phyloP scores from a whole-genome alignment of 2,113 vertebrate genomes.

The Planiliza haematocheilus region DNA sequence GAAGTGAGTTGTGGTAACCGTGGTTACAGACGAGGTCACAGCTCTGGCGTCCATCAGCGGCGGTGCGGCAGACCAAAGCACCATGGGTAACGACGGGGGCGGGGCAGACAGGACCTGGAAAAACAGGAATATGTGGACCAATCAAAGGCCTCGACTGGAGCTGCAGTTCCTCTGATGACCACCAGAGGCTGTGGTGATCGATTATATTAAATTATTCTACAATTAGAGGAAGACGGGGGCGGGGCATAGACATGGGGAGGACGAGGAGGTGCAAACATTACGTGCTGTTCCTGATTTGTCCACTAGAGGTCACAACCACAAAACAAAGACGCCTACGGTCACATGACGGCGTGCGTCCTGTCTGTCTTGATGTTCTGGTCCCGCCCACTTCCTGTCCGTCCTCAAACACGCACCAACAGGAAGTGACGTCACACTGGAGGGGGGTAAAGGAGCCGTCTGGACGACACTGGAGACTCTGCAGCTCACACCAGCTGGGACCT shows the following conservation, averaged over 20 bases:
- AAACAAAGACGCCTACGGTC: constrained; percentile 79
- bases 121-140: constrained; percentile 1
- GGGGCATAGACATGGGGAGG: no score
- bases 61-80: constrained; percentile 80
- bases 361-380: constrained; percentile 72
- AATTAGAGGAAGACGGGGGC: no score
- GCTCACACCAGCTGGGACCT: constrained; percentile 89
- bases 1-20: constrained; percentile 82
- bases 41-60: constrained; percentile 38
- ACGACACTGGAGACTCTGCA: constrained; percentile 81
- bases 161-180: no score
- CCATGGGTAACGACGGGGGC: constrained; percentile 75
- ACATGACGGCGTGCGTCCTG: constrained; percentile 75
- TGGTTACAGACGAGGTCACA: constrained; percentile 84
- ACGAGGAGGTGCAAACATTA: no score
- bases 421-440: constrained; percentile 84
- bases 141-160: constrained; percentile 3
- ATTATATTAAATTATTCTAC: no score
- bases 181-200: no score
- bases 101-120: constrained; percentile 83
- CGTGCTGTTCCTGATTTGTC: no score
- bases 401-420: constrained; percentile 90
- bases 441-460: constrained; percentile 70
- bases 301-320: no score
- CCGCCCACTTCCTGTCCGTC: constrained; percentile 86